Evolutionary conservation across 53 echinoderm and acorn worm species (phyloP).

Genomic region (Astropecten irregularis): DNA sequence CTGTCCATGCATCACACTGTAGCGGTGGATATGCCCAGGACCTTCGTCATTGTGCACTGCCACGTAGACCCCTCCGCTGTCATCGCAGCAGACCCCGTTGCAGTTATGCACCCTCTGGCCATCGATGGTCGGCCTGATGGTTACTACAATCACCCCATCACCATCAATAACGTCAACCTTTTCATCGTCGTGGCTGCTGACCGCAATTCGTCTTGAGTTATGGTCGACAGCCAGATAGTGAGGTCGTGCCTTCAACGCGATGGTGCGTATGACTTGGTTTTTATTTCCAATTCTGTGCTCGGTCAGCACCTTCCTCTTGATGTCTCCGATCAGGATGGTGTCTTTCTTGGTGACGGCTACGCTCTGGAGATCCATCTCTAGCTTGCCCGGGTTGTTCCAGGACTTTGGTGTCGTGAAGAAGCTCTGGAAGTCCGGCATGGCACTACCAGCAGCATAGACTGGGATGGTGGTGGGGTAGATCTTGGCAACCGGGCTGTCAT

Average conservation of each 20-base stretch:
- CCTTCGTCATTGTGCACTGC: background rate
- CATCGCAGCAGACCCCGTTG: background rate
- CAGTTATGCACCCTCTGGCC: background rate
- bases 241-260: background rate
- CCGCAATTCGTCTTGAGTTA: background rate
- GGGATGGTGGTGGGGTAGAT: too few species aligned
- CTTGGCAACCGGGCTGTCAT: background rate
- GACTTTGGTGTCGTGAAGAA: too few species aligned
- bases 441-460: too few species aligned
- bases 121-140: background rate
- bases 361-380: background rate
- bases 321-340: background rate
- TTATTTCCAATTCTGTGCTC: too few species aligned
- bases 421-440: too few species aligned
- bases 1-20: background rate
- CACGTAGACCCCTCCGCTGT: background rate
- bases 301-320: background rate
- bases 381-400: too few species aligned
- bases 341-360: background rate
- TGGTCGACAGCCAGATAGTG: background rate
- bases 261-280: background rate
- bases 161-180: background rate
- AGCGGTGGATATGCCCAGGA: slow-evolving; percentile 17
- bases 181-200: background rate
- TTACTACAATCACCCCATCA: background rate